A percentile compares a stretch with the other conserved stretches of the same genome.
Conservation (phyloP, 2,113 vertebrate species). For the Merops nubicus region DNA sequence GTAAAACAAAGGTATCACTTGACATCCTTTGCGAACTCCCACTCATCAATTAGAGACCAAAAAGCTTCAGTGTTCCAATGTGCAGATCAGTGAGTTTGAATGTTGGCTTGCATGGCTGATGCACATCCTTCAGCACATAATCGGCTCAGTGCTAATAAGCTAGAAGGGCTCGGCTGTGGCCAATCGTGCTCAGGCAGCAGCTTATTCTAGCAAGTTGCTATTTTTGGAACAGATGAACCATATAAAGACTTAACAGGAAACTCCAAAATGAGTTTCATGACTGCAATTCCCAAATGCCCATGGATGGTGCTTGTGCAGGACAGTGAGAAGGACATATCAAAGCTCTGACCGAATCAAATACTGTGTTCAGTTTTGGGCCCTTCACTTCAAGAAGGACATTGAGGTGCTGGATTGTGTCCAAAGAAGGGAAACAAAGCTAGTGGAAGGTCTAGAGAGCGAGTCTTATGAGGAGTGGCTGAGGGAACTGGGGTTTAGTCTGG, state of each 20-base stretch:
- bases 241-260: neutral
- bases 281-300: neutral
- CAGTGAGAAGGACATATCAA: neutral
- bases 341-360: neutral
- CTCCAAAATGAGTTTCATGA: neutral
- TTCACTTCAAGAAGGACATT: neutral
- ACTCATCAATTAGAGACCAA: conserved; percentile 19
- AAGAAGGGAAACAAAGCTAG: neutral
- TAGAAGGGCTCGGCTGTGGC: neutral
- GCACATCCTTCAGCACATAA: neutral
- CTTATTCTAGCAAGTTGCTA: conserved; percentile 30
- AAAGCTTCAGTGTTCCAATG: neutral
- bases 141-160: neutral
- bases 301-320: neutral
- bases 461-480: neutral
- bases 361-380: neutral
- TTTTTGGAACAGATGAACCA: conserved; percentile 20
- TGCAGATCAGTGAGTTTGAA: neutral
- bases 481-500: neutral
- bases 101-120: neutral
- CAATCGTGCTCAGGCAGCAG: neutral
- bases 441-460: neutral
- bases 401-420: neutral
- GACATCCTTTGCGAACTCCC: neutral
- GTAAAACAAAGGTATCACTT: conserved; percentile 42